Evolutionary conservation across 2,113 vertebrate species (phyloP), one percentile per base, ranked within the genome.

Genomic region (Gymnogyps californianus): DNA sequence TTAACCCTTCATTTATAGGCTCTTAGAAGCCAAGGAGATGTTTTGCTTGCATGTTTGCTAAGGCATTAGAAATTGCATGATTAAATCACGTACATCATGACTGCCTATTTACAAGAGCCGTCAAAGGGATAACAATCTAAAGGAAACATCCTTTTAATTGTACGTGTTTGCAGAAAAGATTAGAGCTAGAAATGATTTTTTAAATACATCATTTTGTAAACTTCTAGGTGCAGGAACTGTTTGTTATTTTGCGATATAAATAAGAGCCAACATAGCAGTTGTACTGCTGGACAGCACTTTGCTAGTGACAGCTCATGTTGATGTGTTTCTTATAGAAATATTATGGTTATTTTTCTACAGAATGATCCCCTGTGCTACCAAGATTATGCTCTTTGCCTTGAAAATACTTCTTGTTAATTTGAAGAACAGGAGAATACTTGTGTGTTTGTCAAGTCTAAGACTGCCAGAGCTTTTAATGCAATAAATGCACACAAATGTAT

Each of bases 1-100:
- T 98, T 98, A 98, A 98, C 97, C 95, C 98, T 98, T 98, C 87
- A 19, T 78, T 72, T 51, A 51, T 47, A 74, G 54, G 11, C 76
- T 92, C 52, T 76, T 52, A 67, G 67, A 38, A 89, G 87, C 80
- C 69, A 80, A 61, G 72, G 54, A 71, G 52, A 40, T 44, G 61
- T 87, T 91, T 91, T 64, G 58, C 84, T 78, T 89, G 55, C 24
- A 1, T 40, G n/a, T 72, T 93, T 91, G 58, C 90, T 83, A 51
- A 87, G 76, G 89, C 78, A 62, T 96, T 61, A 38, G 59, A 54
- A 49, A 81, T 55, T 71, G 82, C 16, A 0, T 86, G 90, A 87
- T 61, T 67, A 62, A 92, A 57, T 83, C 74, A 79, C 8, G 0
- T 28, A 49, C 66, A 42, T 78, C 3, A 1, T 36, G 21, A 65